Evolutionary conservation across 2,888 invertebrate genomes (phyloP).

Genomic region (Noctua janthe): DNA sequence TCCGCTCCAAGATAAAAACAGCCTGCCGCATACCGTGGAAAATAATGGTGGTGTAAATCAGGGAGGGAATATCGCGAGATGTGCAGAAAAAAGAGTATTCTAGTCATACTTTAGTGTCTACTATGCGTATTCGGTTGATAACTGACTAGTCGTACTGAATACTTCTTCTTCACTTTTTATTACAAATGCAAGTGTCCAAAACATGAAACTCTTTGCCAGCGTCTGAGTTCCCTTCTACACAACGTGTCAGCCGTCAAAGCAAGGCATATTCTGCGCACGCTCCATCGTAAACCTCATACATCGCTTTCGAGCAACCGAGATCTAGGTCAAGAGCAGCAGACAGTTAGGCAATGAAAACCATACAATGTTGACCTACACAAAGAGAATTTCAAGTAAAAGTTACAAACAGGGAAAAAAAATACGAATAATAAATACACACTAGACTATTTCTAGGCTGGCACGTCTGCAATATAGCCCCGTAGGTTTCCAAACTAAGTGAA

Average conservation of each 20-base stretch:
- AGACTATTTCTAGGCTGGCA: background rate
- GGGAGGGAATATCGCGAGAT: background rate
- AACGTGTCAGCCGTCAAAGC: background rate
- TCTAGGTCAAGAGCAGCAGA: background rate
- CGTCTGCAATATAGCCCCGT: background rate
- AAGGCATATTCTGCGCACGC: background rate
- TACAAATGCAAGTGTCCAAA: background rate
- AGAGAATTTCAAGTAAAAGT: background rate
- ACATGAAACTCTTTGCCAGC: background rate
- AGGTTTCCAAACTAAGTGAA: constrained; percentile 23
- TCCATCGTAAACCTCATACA: background rate
- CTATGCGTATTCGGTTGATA: background rate
- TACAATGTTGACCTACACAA: background rate
- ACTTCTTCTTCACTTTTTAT: background rate
- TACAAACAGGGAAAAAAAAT: background rate
- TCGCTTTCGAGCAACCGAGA: background rate
- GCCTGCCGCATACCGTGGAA: background rate
- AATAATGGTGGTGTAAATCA: background rate
- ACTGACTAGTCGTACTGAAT: background rate
- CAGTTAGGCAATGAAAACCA: background rate
- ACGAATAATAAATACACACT: background rate
- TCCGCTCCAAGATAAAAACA: constrained; percentile 4
- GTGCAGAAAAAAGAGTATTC: background rate
- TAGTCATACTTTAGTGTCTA: background rate
- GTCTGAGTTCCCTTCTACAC: too few relatives aligned